A percentile compares a stretch with the other conserved stretches of the same genome.
These are phyloP conservation scores for Apaloderma vittatum DNA, from an alignment of 2,113 vertebrate genomes.

Conservation along the genomic window DNA sequence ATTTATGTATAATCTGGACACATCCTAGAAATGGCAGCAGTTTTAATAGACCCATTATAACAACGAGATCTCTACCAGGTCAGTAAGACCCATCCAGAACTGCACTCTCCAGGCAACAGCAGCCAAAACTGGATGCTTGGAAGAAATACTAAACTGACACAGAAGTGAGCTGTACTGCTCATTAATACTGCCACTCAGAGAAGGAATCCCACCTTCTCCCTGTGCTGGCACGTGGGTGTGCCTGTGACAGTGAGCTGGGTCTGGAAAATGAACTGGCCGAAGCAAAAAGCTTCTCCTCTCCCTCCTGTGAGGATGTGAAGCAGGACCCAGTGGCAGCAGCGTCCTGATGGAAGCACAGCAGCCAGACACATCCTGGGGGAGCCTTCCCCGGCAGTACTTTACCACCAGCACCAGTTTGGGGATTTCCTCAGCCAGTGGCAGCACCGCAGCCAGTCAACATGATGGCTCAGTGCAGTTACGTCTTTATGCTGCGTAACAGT, in stretches of 20 bases:
- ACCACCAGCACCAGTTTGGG: not conserved
- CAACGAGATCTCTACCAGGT: conserved; percentile 11
- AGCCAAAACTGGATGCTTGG: not conserved
- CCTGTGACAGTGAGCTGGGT: not conserved
- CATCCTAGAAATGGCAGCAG: not conserved
- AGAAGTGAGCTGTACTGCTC: not conserved
- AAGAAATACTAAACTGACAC: conserved; percentile 5
- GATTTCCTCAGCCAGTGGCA: not conserved
- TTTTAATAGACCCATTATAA: conserved; percentile 8
- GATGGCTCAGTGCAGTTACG: not conserved
- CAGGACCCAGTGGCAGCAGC: not conserved
- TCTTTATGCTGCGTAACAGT: not conserved
- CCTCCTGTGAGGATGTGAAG: not conserved
- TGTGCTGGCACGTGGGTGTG: not conserved
- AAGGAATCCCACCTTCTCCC: not conserved
- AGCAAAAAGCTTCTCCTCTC: not conserved
- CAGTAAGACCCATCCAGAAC: conserved; percentile 23
- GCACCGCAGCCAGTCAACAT: fast-evolving
- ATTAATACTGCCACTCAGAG: not conserved
- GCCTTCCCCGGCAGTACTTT: not conserved
- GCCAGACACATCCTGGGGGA: not conserved
- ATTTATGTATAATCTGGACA: not conserved
- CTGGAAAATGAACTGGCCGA: not conserved
- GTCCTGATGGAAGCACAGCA: not conserved
- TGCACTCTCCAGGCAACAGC: not conserved